A percentile compares a stretch with the other conserved stretches of the same genome.
These are phyloP conservation scores for Notothenia rossii DNA, from an alignment of 2,113 vertebrate genomes.

Conservation along the genomic window DNA sequence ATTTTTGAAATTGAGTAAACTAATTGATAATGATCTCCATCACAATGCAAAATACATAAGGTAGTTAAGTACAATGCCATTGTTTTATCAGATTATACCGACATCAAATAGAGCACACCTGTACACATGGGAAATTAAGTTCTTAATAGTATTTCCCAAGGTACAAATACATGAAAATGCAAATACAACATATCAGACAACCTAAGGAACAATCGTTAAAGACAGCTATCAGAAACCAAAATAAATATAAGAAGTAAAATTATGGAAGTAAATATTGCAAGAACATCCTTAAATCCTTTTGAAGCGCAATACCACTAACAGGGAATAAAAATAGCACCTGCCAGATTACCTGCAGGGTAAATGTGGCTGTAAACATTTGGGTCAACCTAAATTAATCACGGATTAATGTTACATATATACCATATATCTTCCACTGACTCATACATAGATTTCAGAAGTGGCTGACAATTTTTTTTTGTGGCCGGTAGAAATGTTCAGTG, in stretches of 20 bases:
- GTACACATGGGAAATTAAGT: conserved; percentile 7
- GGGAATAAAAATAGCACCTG: no score
- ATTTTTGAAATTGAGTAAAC: background rate
- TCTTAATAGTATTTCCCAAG: background rate
- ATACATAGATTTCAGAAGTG: no score
- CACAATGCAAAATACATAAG: background rate
- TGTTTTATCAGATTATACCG: conserved; percentile 18
- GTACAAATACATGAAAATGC: background rate
- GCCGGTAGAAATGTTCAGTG: no score
- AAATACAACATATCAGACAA: background rate
- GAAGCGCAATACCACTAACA: background rate
- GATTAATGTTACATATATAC: no score
- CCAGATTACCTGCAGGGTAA: no score
- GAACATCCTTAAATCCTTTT: background rate
- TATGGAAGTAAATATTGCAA: background rate
- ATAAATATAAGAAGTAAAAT: background rate
- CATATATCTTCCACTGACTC: no score
- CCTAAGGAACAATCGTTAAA: background rate
- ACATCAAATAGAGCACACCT: conserved; percentile 1
- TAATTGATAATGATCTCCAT: background rate
- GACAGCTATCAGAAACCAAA: background rate
- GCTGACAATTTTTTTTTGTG: no score
- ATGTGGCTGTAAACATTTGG: no score
- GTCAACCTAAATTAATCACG: no score
- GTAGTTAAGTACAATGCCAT: background rate